phyloP scores from a whole-genome alignment of 2,888 invertebrate species.

The Chromoteleia sp. region DNA sequence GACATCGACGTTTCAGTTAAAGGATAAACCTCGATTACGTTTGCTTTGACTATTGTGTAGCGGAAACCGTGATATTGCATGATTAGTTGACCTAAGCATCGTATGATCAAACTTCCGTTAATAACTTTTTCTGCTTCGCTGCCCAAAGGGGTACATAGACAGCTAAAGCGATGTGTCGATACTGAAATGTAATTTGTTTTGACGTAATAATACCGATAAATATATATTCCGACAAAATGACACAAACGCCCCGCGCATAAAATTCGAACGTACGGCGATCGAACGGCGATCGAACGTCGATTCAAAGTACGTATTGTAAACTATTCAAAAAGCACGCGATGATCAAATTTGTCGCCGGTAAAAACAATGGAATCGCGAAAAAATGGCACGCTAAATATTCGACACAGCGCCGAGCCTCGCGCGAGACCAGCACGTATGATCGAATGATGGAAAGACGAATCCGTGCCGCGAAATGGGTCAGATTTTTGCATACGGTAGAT shows the following conservation, averaged over 20 bases:
- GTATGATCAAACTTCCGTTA: constrained; percentile 24
- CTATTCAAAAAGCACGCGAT: constrained; percentile 1
- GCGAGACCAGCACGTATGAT: constrained; percentile 22
- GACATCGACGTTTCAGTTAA: too few relatives aligned
- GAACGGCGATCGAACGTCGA: too few relatives aligned
- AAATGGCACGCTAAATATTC: constrained; percentile 34
- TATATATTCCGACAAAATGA: too few relatives aligned
- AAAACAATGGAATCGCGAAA: constrained; percentile 4
- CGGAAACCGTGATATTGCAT: too few relatives aligned
- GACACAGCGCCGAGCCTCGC: background rate
- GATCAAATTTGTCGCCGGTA: constrained; percentile 18
- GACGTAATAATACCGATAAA: constrained; percentile 25
- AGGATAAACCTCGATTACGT: too few relatives aligned
- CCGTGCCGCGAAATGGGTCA: constrained; percentile 14
- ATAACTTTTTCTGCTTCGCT: constrained; percentile 36
- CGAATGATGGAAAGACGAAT: constrained; percentile 21
- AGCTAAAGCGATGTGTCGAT: constrained; percentile 23
- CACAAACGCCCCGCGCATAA: too few relatives aligned
- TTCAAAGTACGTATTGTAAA: constrained; percentile 3
- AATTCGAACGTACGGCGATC: too few relatives aligned
- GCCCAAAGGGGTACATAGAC: too few relatives aligned
- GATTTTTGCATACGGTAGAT: constrained; percentile 4
- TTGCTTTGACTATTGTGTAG: too few relatives aligned
- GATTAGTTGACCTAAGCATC: constrained; percentile 29
- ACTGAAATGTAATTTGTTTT: constrained; percentile 20